Evolutionary conservation across 1,140 invertebrate genomes (phyloP), one percentile per base, ranked within the genome.

Genomic region (Bombus picipes): DNA sequence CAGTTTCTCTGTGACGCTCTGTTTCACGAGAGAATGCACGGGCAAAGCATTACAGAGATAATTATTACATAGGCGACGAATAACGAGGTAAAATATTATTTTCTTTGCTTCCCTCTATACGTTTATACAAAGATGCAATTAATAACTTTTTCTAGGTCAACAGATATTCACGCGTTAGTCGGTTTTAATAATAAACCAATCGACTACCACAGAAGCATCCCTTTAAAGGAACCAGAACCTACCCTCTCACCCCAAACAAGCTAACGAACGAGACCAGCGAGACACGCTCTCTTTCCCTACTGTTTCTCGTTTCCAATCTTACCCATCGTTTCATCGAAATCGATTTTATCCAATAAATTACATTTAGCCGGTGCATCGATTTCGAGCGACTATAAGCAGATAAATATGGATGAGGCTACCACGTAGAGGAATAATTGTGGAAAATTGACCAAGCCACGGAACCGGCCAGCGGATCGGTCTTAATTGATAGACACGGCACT

Each of bases 401-500:
- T 83, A 83, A 83, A 83, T 78, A 83, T 78, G 82, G 74, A 83
- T 78, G 82, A 83, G 47, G n/a, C 43, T 12, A 18, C 34, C 28
- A 32, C 34, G 62, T 41, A 28, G 62, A 65, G 68, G 70, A 79
- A 85, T 85, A 72, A 85, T 85, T 65, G 76, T 66, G 62, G 83
- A 85, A 85, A 85, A 85, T 85, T 80, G 39, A 80, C 53, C 53
- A 41, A 81, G 79, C 43, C 43, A 74, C 77, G 78, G 76, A 84
- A 79, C 59, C 70, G 53, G 57, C 37, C 43, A 53, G 74, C 59
- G 43, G 70, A 81, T 81, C 81, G 72, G 85, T 89, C 88, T 89
- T 89, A 89, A 89, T 89, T 89, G 88, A 89, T 89, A 89, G 78
- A 81, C 87, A 77, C 76, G 76, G 76, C 66, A 87, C 81, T 85